Evolutionary conservation across 2,797 vertebrate genomes (phyloP), one percentile per base, ranked within the genome.

Genomic region (Chaenodraco wilsoni): DNA sequence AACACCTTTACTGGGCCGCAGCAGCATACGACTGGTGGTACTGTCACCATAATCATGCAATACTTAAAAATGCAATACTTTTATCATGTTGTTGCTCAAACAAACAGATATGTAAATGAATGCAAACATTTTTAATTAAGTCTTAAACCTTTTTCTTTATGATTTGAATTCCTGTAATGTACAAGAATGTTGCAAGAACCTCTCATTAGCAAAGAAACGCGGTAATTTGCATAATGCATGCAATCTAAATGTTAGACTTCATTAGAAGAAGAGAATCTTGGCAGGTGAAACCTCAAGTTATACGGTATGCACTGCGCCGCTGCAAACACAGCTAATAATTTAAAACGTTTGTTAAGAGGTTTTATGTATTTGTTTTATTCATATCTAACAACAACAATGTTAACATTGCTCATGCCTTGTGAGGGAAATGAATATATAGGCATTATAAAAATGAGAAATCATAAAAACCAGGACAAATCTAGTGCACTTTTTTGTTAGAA

Each of bases 1-100:
- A 85, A 86, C 89, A 91, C 86, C 79, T 89, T 84, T 76, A 56
- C 84, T 31, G 41, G 44, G 57, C 52, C 23, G 45, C 54, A 79
- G 45, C 54, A 79, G 75, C 23, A 46, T 65, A 66, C 52, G 49
- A 55, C 60, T 69, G 62, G 59, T 70, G 41, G 69, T 23, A 66
- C 79, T 51, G 64, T 62, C 62, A 44, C 19, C 33, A 61, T 78
- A 72, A 81, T 73, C 66, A 60, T 75, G 59, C 62, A 86, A 71
- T 78, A 37, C 67, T 80, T 31, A 68, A 50, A 78, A 84, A 63
- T 63, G 50, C 8, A 55, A n/a, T 65, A 76, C 73, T 59, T 19
- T n/a, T 40, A 73, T 84, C 68, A 63, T 21, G 1, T 9, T 69
- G 21, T 56, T 7, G 5, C 19, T 49, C 4, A 5, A 50, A 52